Conservation (phyloP, 1,140 invertebrate genomes). For the Micrasema longulum region DNA sequence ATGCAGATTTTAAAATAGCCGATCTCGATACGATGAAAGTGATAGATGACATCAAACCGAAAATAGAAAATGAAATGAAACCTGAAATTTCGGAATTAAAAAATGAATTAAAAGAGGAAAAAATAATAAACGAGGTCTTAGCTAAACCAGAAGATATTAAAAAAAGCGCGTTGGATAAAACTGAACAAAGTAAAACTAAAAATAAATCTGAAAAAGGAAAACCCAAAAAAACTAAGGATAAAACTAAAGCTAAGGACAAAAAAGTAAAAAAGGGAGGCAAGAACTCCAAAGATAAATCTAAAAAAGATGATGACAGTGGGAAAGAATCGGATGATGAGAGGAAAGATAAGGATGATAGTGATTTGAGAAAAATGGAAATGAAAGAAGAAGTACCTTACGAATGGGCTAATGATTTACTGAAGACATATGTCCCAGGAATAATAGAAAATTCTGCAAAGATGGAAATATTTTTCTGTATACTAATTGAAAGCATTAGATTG, state of each 20-base stretch:
- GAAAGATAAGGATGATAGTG: slow-evolving; percentile 67
- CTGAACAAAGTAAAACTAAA: slow-evolving; percentile 47
- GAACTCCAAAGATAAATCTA: slow-evolving; percentile 57
- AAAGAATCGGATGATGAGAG: slow-evolving; percentile 71
- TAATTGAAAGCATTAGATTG: slow-evolving; percentile 87
- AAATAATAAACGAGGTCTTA: slow-evolving; percentile 22
- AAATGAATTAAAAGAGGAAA: slow-evolving; percentile 38
- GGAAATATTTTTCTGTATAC: slow-evolving; percentile 92
- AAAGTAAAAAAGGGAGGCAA: slow-evolving; percentile 62
- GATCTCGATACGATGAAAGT: slow-evolving; percentile 73
- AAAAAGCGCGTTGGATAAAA: slow-evolving; percentile 8
- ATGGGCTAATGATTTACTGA: slow-evolving; percentile 88
- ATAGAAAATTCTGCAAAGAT: slow-evolving; percentile 97
- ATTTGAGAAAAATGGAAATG: slow-evolving; percentile 70
- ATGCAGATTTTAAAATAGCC: slow-evolving; percentile 69
- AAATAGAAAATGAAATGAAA: slow-evolving; percentile 48
- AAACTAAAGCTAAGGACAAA: slow-evolving; percentile 58
- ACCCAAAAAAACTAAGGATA: slow-evolving; percentile 57
- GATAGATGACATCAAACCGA: slow-evolving; percentile 65
- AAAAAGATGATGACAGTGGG: slow-evolving; percentile 62
- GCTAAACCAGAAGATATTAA: slow-evolving; percentile 12
- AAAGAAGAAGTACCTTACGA: slow-evolving; percentile 86
- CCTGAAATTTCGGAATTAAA: slow-evolving; percentile 26
- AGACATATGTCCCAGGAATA: slow-evolving; percentile 88
- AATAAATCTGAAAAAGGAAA: slow-evolving; percentile 60